Base-by-base conservation (phyloP, 2,797 vertebrate species). In the Gymnoscopelus microlampas region DNA sequence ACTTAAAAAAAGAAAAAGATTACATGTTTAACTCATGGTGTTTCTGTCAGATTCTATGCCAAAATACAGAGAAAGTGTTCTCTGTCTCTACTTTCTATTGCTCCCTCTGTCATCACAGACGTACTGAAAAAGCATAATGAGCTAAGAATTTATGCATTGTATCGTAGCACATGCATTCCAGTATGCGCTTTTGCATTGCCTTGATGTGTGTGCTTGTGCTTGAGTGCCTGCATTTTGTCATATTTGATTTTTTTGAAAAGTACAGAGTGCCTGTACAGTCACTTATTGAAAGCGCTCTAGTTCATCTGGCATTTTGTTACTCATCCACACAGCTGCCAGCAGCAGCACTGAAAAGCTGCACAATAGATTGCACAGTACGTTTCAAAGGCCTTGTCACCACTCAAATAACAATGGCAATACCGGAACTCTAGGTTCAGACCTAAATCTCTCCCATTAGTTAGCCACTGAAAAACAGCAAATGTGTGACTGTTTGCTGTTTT, bases 261-360 rank as follows among this genome's bases (percentile, higher is more conserved):
- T 23, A 2, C 65, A 3, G 0, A 73, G 74, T 72, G 77, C 72
- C 73, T 73, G 81, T 63, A 47, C 60, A 39, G 44, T 73, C 66
- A 4, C 62, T 29, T 54, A 70, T 57, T 78, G 53, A 68, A 81
- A 78, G 70, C 44, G 3, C 50, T 39, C 55, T 60, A 55, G 12
- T 79, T 82, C 54, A 74, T 85, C 62, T 2, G 59, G 73, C 57
- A 74, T 59, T 14, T 55, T 60, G 55, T 69, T 61, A 53, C 51
- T 19, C 7, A 23, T 58, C 51, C 35, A 2, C 58, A 72, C 63
- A 26, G 68, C 77, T 76, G 71, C 68, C 71, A 8, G 70, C 2
- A 59, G 67, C 68, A 8, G 70, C 2, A 5, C 32, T 68, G n/a
- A 77, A 63, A 77, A 66, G 76, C 66, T 26, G 49, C 68, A 68